Evolutionary conservation across 1,140 invertebrate genomes (phyloP), one percentile per base, ranked within the genome.

Genomic region (Centruroides vittatus): DNA sequence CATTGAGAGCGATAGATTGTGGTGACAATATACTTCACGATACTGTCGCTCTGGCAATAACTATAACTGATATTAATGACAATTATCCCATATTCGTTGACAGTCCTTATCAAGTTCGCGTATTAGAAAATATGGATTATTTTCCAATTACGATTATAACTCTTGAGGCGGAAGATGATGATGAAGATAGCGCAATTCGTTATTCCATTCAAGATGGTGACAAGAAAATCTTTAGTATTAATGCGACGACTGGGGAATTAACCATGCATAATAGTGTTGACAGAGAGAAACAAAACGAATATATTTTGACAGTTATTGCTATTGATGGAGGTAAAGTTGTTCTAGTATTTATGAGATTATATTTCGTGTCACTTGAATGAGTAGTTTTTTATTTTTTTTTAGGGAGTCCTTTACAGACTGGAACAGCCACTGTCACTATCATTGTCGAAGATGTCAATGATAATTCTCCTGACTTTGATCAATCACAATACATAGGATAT

Each of bases 381-480:
- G 5, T 51, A n/a, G 23, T 23, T 51, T 5, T 51, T 23, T n/a
- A n/a, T n/a, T 3, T n/a, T 51, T n/a, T 51, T 7, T 71, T 91
- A 12, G 93, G 97, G 74, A 90, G 92, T 74, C 98, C 98, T 74
- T 94, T 98, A 73, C 12, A 51, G 5, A n/a, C 50, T 51, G 12
- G 12, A 51, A 23, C 23, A 23, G 12, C 89, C 0, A 82, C 83
- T 9, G 73, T 97, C 1, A 86, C 84, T 0, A 80, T 98, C 6
- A 81, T 85, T 68, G 85, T 98, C 1, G 81, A 80, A 3, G 93
- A 97, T 74, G 81, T 88, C 35, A 98, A 98, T 73, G 93, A 97
- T 74, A 94, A 97, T 73, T 69, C 82, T 2, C 94, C 94, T 0
- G 72, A n/a, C 23, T 23, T n/a, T 51, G 12, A n/a, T 51, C 50